Percentiles rank a stretch among this genome's conserved stretches.
These are phyloP conservation scores for Mus spicilegus DNA, from an alignment of 2,113 vertebrate genomes.

Conservation along the genomic window DNA sequence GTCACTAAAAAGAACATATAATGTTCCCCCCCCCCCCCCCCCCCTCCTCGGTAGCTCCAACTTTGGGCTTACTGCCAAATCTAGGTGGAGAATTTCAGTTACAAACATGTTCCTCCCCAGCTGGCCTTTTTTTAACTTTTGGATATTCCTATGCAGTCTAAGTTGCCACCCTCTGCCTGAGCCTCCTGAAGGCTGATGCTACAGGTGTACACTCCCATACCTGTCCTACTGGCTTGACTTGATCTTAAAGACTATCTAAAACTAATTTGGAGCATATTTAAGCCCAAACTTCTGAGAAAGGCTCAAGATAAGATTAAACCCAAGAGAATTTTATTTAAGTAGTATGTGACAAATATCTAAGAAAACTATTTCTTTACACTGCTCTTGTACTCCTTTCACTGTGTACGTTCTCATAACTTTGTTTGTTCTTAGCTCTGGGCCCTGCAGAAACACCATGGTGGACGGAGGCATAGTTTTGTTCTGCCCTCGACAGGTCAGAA, in stretches of 20 bases:
- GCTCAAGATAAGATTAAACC: slow-evolving; percentile 22
- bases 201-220: neutral
- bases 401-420: neutral
- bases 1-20: neutral
- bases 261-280: neutral
- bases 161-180: neutral
- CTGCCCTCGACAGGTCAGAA: slow-evolving; percentile 78
- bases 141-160: neutral
- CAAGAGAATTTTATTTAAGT: slow-evolving; percentile 82
- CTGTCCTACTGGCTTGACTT: neutral
- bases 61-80: slow-evolving; percentile 32
- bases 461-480: neutral
- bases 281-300: neutral
- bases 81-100: slow-evolving; percentile 29
- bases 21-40: neutral
- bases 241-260: neutral
- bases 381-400: neutral
- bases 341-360: slow-evolving; percentile 65
- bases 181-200: neutral
- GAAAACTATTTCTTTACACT: slow-evolving; percentile 64
- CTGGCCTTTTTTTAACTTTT: neutral
- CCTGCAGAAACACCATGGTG: neutral
- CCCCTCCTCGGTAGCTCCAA: neutral
- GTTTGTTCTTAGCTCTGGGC: neutral
- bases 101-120: neutral